A percentile compares a stretch with the other conserved stretches of the same genome.
Evolutionary conservation across 2,797 vertebrate genomes (phyloP).

Genomic region (Dicrostonyx torquatus): DNA sequence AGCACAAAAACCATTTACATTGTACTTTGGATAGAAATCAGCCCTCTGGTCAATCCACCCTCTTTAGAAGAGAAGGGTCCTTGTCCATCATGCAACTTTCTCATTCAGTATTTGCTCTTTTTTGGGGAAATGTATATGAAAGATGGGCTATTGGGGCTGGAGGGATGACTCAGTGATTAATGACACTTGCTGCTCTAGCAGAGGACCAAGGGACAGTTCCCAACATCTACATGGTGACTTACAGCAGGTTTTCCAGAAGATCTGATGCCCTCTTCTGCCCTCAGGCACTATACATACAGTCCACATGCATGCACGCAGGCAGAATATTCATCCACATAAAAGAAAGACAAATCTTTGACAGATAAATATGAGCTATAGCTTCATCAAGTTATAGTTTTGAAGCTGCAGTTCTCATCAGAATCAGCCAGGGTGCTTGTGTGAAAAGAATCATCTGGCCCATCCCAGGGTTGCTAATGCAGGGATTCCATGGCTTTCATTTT

Average conservation of each 20-base stretch:
- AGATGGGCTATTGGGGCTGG: neutral
- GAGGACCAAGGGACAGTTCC: neutral
- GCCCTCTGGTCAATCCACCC: neutral
- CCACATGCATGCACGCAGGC: neutral
- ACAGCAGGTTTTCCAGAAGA: neutral
- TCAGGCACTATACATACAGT: neutral
- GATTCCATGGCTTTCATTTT: neutral
- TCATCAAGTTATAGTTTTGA: slow-evolving; percentile 38
- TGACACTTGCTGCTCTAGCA: neutral
- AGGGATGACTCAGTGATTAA: neutral
- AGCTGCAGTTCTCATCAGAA: neutral
- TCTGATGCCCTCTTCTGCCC: neutral
- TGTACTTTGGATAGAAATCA: neutral
- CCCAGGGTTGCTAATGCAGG: neutral
- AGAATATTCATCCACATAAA: neutral
- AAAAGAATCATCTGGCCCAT: neutral
- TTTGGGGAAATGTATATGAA: neutral
- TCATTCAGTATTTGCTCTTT: neutral
- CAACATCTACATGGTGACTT: neutral
- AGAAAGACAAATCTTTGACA: neutral
- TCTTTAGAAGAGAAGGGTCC: neutral
- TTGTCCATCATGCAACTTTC: neutral
- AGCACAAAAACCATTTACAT: neutral
- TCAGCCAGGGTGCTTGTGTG: slow-evolving; percentile 27
- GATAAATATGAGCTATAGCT: neutral